Evolutionary conservation across 1,140 invertebrate species (phyloP).

Genomic region (Bombus turneri): DNA sequence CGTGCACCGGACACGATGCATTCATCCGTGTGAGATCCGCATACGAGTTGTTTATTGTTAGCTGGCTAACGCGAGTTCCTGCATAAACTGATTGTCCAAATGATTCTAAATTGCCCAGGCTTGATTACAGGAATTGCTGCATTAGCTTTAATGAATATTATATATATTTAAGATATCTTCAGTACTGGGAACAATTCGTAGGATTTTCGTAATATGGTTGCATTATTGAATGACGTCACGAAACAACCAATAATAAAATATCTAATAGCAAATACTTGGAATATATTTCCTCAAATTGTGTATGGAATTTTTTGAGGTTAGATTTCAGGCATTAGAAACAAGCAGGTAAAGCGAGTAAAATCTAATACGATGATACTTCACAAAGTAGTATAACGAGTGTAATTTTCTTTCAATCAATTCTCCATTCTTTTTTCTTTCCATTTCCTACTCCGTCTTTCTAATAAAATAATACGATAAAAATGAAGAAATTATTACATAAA

Average conservation of each 20-base stretch:
- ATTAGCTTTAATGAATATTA: conserved; percentile 21
- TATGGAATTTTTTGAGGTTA: neutral
- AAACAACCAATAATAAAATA: neutral
- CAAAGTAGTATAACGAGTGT: too few species aligned
- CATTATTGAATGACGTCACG: neutral
- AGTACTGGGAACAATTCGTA: neutral
- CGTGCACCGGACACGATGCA: conserved; percentile 55
- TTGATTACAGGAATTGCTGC: conserved; percentile 24
- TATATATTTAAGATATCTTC: neutral
- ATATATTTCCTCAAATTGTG: too few species aligned
- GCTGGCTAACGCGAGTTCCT: conserved; percentile 29
- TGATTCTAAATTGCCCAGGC: conserved; percentile 37
- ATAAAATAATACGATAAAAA: neutral
- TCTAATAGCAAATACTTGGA: neutral
- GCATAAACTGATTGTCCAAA: conserved; percentile 39
- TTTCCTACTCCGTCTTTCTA: neutral
- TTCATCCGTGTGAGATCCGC: conserved; percentile 45
- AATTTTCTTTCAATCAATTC: too few species aligned
- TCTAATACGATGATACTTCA: too few species aligned
- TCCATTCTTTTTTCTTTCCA: neutral
- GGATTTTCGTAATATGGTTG: neutral
- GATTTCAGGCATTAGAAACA: neutral
- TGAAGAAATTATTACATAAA: neutral
- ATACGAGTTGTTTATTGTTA: conserved; percentile 47
- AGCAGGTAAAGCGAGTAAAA: too few species aligned